Conservation (phyloP, 1,140 invertebrate species). For the Galleria mellonella region DNA sequence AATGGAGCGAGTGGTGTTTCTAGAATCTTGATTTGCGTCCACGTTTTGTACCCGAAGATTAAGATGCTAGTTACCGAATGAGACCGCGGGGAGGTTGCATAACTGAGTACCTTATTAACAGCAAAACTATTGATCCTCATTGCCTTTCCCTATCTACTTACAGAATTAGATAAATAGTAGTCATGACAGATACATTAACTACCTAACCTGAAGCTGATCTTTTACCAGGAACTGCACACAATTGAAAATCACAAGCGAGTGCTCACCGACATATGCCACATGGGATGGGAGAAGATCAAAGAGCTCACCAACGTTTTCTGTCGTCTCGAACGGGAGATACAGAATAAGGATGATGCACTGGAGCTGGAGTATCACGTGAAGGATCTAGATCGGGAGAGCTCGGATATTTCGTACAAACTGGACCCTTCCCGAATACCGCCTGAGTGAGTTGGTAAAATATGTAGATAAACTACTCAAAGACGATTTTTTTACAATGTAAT, state of each 20-base stretch:
- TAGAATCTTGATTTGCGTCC: too few relatives aligned
- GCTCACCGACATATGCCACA: slow-evolving; percentile 58
- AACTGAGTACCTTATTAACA: too few relatives aligned
- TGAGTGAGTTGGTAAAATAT: slow-evolving; percentile 71
- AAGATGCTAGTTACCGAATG: too few relatives aligned
- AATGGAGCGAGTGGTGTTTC: too few relatives aligned
- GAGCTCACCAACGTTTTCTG: slow-evolving; percentile 86
- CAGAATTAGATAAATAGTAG: too few relatives aligned
- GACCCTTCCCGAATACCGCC: slow-evolving; percentile 83
- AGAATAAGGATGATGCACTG: slow-evolving; percentile 86
- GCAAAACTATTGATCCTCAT: too few relatives aligned
- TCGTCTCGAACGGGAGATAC: slow-evolving; percentile 83
- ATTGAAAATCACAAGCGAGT: slow-evolving; percentile 63
- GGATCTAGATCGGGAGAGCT: slow-evolving; percentile 81
- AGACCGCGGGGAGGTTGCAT: too few relatives aligned
- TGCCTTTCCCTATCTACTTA: too few relatives aligned
- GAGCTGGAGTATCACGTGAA: slow-evolving; percentile 86
- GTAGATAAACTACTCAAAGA: background rate
- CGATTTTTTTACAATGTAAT: too few relatives aligned
- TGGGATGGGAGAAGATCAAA: slow-evolving; percentile 89
- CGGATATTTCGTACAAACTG: slow-evolving; percentile 86
- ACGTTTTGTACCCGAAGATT: too few relatives aligned
- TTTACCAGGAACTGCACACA: slow-evolving; percentile 58
- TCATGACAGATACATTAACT: too few relatives aligned
- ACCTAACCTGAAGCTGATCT: too few relatives aligned